These are phyloP conservation scores for Liodrosophila aerea DNA, from an alignment of 2,888 invertebrate genomes.

Conservation along the genomic window DNA sequence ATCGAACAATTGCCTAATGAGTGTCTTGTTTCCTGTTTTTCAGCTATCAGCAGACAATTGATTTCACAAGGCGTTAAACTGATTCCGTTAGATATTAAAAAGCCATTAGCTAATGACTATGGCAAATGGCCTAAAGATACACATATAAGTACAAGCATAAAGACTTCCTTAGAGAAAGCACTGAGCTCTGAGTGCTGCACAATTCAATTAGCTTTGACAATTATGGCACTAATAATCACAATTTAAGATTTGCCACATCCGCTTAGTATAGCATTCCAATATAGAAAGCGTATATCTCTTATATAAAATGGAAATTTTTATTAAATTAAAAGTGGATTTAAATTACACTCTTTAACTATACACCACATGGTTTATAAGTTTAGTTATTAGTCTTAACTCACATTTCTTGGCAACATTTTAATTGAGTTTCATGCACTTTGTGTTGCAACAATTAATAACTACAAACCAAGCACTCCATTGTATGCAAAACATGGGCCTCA, in stretches of 20 bases:
- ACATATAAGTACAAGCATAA: too few relatives aligned
- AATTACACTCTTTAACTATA: too few relatives aligned
- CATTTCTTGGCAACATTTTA: too few relatives aligned
- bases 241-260: background rate
- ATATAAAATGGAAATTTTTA: too few relatives aligned
- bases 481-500: conserved; percentile 25
- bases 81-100: conserved; percentile 4
- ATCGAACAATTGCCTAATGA: conserved; percentile 21
- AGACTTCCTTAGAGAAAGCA: conserved; percentile 22
- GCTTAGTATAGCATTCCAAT: too few relatives aligned
- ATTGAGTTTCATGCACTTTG: too few relatives aligned
- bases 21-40: conserved; percentile 9
- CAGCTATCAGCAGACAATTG: conserved; percentile 19
- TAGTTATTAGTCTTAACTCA: too few relatives aligned
- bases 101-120: conserved; percentile 33
- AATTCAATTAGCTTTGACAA: conserved; percentile 23
- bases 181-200: background rate
- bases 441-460: background rate
- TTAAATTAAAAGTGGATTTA: too few relatives aligned
- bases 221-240: conserved; percentile 14
- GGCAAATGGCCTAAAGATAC: conserved; percentile 22
- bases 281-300: too few relatives aligned
- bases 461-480: conserved; percentile 6
- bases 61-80: conserved; percentile 4
- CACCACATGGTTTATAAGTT: too few relatives aligned